phyloP scores from a whole-genome alignment of 2,888 invertebrate species.

The Ptychoptera albimana region DNA sequence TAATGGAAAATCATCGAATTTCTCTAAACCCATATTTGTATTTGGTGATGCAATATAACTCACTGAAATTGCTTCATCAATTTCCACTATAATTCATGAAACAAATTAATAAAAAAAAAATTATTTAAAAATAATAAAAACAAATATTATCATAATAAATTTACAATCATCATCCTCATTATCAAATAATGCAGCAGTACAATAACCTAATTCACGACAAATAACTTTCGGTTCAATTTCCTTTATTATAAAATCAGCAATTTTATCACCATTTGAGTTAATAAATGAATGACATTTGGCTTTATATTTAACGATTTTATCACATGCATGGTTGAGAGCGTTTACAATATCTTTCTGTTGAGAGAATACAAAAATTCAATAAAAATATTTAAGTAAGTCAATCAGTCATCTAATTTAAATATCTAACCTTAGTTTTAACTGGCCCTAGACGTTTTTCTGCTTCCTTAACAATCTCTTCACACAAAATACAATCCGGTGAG shows the following conservation, averaged over 20 bases:
- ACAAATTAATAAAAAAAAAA: constrained; percentile 4
- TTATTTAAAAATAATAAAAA: background rate
- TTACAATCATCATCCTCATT: constrained; percentile 22
- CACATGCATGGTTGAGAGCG: constrained; percentile 21
- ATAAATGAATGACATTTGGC: constrained; percentile 54
- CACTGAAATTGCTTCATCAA: constrained; percentile 25
- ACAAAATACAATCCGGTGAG: constrained; percentile 23
- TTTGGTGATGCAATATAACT: constrained; percentile 22
- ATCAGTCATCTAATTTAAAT: too few relatives aligned
- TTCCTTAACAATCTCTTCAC: constrained; percentile 21
- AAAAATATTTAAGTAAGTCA: too few relatives aligned
- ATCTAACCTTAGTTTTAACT: too few relatives aligned
- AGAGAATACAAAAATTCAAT: constrained; percentile 11
- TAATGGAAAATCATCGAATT: background rate
- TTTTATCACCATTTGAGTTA: constrained; percentile 50
- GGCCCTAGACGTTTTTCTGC: constrained; percentile 22
- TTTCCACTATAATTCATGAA: constrained; percentile 17
- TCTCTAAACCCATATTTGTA: too few relatives aligned
- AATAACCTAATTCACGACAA: constrained; percentile 51
- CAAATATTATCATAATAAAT: constrained; percentile 5
- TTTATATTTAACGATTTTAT: constrained; percentile 23
- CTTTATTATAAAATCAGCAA: constrained; percentile 51
- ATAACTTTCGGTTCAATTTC: constrained; percentile 52
- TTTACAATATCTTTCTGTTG: constrained; percentile 21
- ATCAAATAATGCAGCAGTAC: constrained; percentile 20